phyloP scores from a whole-genome alignment of 1,140 invertebrate genomes.

The Magallana ariakensis region DNA sequence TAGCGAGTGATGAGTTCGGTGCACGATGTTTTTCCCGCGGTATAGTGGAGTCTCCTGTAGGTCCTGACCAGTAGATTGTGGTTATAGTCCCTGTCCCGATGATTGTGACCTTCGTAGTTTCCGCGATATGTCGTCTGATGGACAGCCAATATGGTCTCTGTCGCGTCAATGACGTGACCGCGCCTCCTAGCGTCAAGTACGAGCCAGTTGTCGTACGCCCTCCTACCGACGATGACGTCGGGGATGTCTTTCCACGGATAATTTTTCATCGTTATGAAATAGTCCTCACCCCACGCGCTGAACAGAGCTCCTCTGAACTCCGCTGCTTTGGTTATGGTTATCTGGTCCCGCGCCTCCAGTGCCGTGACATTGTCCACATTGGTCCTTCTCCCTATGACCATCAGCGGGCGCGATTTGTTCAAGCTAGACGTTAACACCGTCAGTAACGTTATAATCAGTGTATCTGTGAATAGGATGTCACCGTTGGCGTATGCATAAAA shows the following conservation, averaged over 20 bases:
- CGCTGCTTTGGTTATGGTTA: constrained; percentile 40
- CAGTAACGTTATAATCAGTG: constrained; percentile 47
- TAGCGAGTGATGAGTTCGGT: constrained; percentile 16
- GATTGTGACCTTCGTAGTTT: constrained; percentile 53
- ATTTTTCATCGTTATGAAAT: constrained; percentile 61
- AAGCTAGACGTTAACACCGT: constrained; percentile 41
- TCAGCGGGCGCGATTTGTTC: constrained; percentile 39
- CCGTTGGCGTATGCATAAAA: constrained; percentile 61
- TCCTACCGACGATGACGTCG: constrained; percentile 60
- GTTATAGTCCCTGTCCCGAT: constrained; percentile 55
- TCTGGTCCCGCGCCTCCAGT: constrained; percentile 48
- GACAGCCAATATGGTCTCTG: constrained; percentile 60
- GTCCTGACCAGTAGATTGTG: constrained; percentile 39
- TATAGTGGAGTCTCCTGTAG: constrained; percentile 43
- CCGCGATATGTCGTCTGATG: constrained; percentile 61
- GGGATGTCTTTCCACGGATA: constrained; percentile 63
- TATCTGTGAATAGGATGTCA: constrained; percentile 61
- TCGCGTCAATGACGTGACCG: constrained; percentile 56
- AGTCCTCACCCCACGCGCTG: constrained; percentile 61
- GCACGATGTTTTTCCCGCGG: constrained; percentile 49
- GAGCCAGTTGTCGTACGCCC: constrained; percentile 64
- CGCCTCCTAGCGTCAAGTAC: constrained; percentile 52
- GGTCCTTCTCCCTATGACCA: constrained; percentile 56
- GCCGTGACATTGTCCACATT: constrained; percentile 56
- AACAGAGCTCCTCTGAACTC: constrained; percentile 56